Percentiles rank a stretch among this genome's conserved stretches.
phyloP scores from a whole-genome alignment of 2,888 invertebrate species.

The Stenodera caucasica region DNA sequence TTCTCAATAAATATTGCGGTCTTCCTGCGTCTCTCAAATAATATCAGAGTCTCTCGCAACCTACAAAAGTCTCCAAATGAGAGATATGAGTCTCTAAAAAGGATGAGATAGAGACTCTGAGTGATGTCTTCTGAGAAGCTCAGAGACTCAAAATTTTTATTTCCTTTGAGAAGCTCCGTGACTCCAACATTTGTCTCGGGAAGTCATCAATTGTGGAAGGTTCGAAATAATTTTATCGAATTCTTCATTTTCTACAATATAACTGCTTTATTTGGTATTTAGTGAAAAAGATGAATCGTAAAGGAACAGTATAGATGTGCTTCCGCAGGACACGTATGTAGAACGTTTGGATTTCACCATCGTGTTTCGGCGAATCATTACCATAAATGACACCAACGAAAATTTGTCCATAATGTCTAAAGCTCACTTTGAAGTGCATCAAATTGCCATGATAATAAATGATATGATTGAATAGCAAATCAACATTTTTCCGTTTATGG shows the following conservation, averaged over 20 bases:
- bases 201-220: too few species aligned
- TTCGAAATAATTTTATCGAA: too few species aligned
- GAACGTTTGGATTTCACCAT: conserved; percentile 18
- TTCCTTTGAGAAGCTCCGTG: too few species aligned
- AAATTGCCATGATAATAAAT: conserved; percentile 30
- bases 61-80: too few species aligned
- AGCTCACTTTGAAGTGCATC: conserved; percentile 19
- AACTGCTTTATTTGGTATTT: conserved; percentile 12
- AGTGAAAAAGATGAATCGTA: conserved; percentile 15
- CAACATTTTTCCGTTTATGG: conserved; percentile 21
- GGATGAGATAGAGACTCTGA: too few species aligned
- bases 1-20: too few species aligned
- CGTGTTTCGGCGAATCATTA: conserved; percentile 24
- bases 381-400: conserved; percentile 19
- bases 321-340: conserved; percentile 12
- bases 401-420: conserved; percentile 8
- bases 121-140: too few species aligned
- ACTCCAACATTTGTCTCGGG: neutral
- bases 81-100: too few species aligned
- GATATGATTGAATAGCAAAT: conserved; percentile 19
- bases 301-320: conserved; percentile 11
- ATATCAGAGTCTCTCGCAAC: too few species aligned
- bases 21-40: too few species aligned
- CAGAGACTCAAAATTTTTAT: too few species aligned
- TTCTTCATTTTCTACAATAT: neutral